Evolutionary conservation across 2,113 vertebrate genomes (phyloP), one percentile per base, ranked within the genome.

Genomic region (Ardeotis arabs): DNA sequence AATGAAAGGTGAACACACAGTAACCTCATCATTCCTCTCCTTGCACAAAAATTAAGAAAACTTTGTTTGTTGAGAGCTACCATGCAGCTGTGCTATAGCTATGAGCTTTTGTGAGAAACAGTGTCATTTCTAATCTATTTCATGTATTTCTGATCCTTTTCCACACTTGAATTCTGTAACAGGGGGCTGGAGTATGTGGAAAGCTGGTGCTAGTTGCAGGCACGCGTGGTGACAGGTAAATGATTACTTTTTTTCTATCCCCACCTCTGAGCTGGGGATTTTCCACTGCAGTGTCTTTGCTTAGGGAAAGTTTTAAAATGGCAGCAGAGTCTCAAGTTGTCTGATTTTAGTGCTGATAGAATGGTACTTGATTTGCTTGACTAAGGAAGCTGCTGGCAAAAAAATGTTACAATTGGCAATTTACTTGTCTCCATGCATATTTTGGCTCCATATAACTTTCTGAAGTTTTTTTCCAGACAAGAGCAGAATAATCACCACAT

Each of bases 231-330:
- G 96, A 93, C 64, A 80, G 78, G 98, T 95, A 94, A 96, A 95
- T 96, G 93, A 97, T 98, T 97, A 96, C 95, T 95, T 95, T 95
- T 95, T 82, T 72, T 95, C 81, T 66, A 28, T 84, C 89, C 94
- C 91, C 93, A 90, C 85, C 59, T 96, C 94, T 59, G 41, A 78
- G 92, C 97, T 98, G 98, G 98, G 97, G 94, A 98, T 98, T 98
- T 98, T 98, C 98, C 98, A 98, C 97, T 98, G 69, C 92, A 69
- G 75, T 87, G 59, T 97, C 94, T 96, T 75, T 96, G 95, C 97
- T 97, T 76, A 97, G 77, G 97, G 98, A 97, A 98, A 98, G 84
- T 95, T 98, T 98, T 97, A 95, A 89, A 97, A 97, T 95, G 95
- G 95, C 68, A 97, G 94, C 89, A 95, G 97, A 96, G 92, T 93